Evolutionary conservation across 2,888 invertebrate species (phyloP).

Genomic region (Julus scandinavius): DNA sequence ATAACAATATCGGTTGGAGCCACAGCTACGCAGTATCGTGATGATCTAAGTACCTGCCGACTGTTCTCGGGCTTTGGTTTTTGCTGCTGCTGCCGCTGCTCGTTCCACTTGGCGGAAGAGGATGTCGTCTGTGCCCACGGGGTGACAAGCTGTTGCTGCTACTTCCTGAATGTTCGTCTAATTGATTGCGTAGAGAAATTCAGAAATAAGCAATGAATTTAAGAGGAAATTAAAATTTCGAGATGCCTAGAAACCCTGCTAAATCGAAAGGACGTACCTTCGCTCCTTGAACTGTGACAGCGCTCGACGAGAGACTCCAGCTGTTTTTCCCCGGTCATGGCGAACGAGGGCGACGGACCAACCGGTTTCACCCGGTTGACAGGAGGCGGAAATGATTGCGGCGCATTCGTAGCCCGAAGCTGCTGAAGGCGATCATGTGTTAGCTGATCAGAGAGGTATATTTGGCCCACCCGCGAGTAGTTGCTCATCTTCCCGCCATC

Average conservation of each 20-base stretch:
- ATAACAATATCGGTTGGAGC: neutral
- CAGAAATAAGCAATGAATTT: neutral
- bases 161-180: slow-evolving; percentile 72
- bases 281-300: slow-evolving; percentile 63
- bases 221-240: no score
- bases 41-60: slow-evolving; percentile 50
- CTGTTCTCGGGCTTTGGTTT: slow-evolving; percentile 72
- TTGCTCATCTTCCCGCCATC: slow-evolving; percentile 44
- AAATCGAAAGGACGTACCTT: slow-evolving; percentile 61
- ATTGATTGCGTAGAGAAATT: neutral
- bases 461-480: slow-evolving; percentile 50
- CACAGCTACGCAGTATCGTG: neutral
- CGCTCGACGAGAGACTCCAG: slow-evolving; percentile 48
- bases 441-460: slow-evolving; percentile 54
- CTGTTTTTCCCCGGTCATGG: slow-evolving; percentile 37
- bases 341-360: slow-evolving; percentile 52
- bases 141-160: slow-evolving; percentile 71
- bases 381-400: neutral
- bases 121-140: slow-evolving; percentile 66
- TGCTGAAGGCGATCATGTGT: slow-evolving; percentile 51
- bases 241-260: neutral
- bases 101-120: slow-evolving; percentile 66
- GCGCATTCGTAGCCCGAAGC: slow-evolving; percentile 43
- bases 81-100: slow-evolving; percentile 69
- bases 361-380: slow-evolving; percentile 30